phyloP scores from a whole-genome alignment of 2,797 vertebrate species.

The Salarias fasciatus region DNA sequence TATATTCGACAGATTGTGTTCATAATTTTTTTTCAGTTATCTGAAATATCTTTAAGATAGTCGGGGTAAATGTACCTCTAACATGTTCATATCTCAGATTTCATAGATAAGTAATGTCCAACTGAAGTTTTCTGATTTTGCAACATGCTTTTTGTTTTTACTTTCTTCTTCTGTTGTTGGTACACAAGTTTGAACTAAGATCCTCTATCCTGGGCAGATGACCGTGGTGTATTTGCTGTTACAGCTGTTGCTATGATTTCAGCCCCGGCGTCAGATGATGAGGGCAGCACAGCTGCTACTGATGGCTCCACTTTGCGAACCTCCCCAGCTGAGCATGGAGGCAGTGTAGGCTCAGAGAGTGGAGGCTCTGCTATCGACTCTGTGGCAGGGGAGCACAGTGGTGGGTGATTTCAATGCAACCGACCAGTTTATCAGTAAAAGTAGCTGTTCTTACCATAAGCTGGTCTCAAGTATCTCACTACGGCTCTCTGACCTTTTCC shows the following conservation, averaged over 20 bases:
- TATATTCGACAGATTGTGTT: too few species aligned
- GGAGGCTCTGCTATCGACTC: slow-evolving; percentile 98
- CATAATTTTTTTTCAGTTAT: too few species aligned
- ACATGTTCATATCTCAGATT: too few species aligned
- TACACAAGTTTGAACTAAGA: slow-evolving; percentile 31
- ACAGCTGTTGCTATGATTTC: slow-evolving; percentile 96
- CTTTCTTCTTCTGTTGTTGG: too few species aligned
- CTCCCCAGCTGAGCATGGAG: slow-evolving; percentile 97
- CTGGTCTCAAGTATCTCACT: too few species aligned
- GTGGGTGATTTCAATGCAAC: slow-evolving; percentile 78
- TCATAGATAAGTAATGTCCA: too few species aligned
- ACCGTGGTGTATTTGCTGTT: slow-evolving; percentile 92
- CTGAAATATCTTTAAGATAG: too few species aligned
- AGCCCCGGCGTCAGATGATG: slow-evolving; percentile 99
- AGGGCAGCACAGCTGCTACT: slow-evolving; percentile 98
- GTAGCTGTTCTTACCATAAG: too few species aligned
- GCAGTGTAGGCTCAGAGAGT: slow-evolving; percentile 98
- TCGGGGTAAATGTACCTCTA: too few species aligned
- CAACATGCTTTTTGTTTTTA: too few species aligned
- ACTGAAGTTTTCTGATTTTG: too few species aligned
- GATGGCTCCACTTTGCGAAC: slow-evolving; percentile 97
- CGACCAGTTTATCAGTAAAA: too few species aligned
- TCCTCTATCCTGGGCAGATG: slow-evolving; percentile 64
- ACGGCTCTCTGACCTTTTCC: slow-evolving; percentile 12
- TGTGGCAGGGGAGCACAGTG: slow-evolving; percentile 97